Percentiles rank a stretch among this genome's conserved stretches.
Evolutionary conservation across 2,113 vertebrate species (phyloP).

Genomic region (Gallinago paraguaiae): DNA sequence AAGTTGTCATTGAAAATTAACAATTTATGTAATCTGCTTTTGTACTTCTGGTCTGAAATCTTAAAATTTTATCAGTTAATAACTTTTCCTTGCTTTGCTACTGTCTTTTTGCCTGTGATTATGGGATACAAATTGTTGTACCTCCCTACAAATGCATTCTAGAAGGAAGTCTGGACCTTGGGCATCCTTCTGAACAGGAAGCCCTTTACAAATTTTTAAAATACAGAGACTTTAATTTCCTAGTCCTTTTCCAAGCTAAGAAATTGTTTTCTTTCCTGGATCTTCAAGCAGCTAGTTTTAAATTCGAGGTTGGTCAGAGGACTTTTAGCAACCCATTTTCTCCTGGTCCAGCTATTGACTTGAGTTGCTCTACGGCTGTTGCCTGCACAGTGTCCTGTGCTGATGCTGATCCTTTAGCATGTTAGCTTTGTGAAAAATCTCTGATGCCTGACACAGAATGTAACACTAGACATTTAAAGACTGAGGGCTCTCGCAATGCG

Average conservation of each 20-base stretch:
- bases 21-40: neutral
- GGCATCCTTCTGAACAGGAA: neutral
- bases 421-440: neutral
- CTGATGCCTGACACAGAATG: neutral
- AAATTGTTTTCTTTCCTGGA: neutral
- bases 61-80: neutral
- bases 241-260: neutral
- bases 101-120: neutral
- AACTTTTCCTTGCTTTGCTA: neutral
- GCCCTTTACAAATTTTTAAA: neutral
- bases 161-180: neutral
- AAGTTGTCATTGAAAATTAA: neutral
- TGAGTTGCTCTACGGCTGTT: neutral
- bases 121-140: neutral
- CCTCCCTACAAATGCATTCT: neutral
- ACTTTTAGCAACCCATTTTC: neutral
- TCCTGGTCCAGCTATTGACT: neutral
- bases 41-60: neutral
- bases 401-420: neutral
- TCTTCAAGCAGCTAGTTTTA: neutral
- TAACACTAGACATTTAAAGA: neutral
- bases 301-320: neutral
- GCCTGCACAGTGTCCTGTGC: neutral
- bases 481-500: neutral
- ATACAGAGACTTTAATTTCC: neutral